phyloP scores from a whole-genome alignment of 1,140 invertebrate genomes.

The Cotesia glomerata region DNA sequence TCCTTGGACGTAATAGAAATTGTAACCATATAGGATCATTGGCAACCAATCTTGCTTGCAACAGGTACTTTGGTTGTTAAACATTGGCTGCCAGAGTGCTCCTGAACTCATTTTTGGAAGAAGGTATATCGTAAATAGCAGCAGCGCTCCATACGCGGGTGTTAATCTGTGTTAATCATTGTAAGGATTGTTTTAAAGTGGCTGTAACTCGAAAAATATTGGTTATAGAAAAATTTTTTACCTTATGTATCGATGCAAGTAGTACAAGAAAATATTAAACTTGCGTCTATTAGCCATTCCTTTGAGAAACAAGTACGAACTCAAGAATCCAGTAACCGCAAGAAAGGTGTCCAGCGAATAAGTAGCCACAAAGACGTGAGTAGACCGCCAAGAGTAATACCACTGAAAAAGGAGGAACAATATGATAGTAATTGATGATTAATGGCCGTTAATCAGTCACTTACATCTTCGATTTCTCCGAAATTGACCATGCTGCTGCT shows the following conservation, averaged over 20 bases:
- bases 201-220: too few relatives aligned
- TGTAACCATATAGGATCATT: slow-evolving; percentile 69
- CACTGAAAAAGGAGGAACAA: slow-evolving; percentile 32
- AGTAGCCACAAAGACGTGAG: slow-evolving; percentile 49
- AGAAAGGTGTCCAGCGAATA: slow-evolving; percentile 67
- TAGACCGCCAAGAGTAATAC: slow-evolving; percentile 25
- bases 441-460: not conserved
- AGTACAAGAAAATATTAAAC: slow-evolving; percentile 50
- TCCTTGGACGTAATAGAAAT: slow-evolving; percentile 58
- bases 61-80: slow-evolving; percentile 29
- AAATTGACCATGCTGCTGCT: not conserved
- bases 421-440: not conserved
- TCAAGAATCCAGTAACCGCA: slow-evolving; percentile 67
- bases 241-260: slow-evolving; percentile 54
- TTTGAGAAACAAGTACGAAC: slow-evolving; percentile 65
- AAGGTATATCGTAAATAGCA: slow-evolving; percentile 55
- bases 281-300: slow-evolving; percentile 50
- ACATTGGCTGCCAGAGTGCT: slow-evolving; percentile 52
- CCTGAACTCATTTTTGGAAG: slow-evolving; percentile 53
- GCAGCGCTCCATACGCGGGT: slow-evolving; percentile 56
- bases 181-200: not conserved
- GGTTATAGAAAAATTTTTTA: not conserved
- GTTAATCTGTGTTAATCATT: slow-evolving; percentile 52
- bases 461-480: not conserved
- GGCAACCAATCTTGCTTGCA: slow-evolving; percentile 67